phyloP scores from a whole-genome alignment of 1,140 invertebrate species.

The Hyposmocoma kahamanoa region DNA sequence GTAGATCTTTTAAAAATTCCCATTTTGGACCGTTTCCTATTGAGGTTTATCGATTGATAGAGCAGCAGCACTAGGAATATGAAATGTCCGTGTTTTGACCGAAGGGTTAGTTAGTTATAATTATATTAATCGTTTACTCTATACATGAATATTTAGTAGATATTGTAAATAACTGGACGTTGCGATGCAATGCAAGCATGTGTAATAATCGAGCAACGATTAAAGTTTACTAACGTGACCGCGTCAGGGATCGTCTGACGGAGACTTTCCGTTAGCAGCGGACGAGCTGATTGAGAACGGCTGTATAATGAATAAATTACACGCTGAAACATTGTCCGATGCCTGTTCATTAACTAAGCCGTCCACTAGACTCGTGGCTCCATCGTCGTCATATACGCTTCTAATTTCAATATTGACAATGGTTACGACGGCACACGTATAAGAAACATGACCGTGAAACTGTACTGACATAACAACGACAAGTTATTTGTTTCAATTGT shows the following conservation, averaged over 20 bases:
- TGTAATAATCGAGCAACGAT: too few relatives aligned
- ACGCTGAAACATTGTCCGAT: constrained; percentile 69
- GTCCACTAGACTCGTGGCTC: constrained; percentile 27
- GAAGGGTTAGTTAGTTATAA: too few relatives aligned
- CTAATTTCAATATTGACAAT: constrained; percentile 62
- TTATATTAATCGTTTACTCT: too few relatives aligned
- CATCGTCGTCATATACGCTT: constrained; percentile 22
- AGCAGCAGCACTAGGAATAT: too few relatives aligned
- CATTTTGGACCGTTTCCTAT: too few relatives aligned
- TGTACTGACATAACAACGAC: constrained; percentile 15
- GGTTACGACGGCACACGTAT: constrained; percentile 29
- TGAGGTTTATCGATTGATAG: too few relatives aligned
- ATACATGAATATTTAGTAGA: too few relatives aligned
- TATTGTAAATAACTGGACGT: too few relatives aligned
- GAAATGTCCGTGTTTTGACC: too few relatives aligned
- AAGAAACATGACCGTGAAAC: constrained; percentile 41
- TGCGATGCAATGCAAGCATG: too few relatives aligned
- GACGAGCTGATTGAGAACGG: constrained; percentile 55
- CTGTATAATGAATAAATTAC: constrained; percentile 72
- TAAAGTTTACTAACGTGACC: background rate
- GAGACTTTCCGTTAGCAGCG: constrained; percentile 59
- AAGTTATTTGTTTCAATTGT: constrained; percentile 29
- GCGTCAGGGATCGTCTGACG: constrained; percentile 42
- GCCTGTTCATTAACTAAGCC: constrained; percentile 57
- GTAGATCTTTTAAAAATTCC: too few relatives aligned